phyloP scores from a whole-genome alignment of 2,797 vertebrate genomes.

The Halcyon leucocephala region DNA sequence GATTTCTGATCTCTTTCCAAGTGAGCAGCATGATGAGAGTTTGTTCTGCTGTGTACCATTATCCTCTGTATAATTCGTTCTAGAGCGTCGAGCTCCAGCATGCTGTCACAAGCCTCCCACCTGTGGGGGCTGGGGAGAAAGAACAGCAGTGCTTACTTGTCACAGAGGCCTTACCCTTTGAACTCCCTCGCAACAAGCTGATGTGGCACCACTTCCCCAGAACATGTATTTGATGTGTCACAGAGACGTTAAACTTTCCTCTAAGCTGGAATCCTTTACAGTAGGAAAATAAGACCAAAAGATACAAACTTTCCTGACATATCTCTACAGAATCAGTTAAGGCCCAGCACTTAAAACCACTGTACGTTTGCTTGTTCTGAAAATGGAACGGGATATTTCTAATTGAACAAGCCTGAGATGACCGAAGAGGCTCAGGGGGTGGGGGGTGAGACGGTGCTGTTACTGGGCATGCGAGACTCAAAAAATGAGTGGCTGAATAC shows the following conservation, averaged over 20 bases:
- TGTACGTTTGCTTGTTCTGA: neutral
- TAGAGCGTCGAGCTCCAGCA: neutral
- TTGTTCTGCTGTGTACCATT: rapidly evolving
- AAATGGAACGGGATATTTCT: neutral
- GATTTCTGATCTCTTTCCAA: neutral
- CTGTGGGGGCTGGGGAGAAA: neutral
- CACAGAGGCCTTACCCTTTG: neutral
- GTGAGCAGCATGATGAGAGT: rapidly evolving
- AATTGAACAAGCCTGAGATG: neutral
- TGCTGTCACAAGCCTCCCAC: neutral
- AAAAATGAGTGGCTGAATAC: neutral
- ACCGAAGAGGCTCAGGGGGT: neutral
- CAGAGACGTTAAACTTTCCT: neutral
- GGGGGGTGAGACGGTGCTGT: neutral
- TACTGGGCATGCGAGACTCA: neutral
- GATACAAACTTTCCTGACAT: neutral
- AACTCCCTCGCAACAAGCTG: neutral
- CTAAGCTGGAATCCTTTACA: neutral
- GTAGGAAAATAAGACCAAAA: neutral
- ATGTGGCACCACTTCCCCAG: neutral
- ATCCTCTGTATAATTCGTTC: neutral
- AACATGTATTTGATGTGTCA: neutral
- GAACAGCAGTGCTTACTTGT: neutral
- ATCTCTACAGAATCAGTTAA: neutral
- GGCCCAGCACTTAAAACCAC: neutral